Evolutionary conservation across 1,140 invertebrate species (phyloP).

Genomic region (Drosophila bocqueti): DNA sequence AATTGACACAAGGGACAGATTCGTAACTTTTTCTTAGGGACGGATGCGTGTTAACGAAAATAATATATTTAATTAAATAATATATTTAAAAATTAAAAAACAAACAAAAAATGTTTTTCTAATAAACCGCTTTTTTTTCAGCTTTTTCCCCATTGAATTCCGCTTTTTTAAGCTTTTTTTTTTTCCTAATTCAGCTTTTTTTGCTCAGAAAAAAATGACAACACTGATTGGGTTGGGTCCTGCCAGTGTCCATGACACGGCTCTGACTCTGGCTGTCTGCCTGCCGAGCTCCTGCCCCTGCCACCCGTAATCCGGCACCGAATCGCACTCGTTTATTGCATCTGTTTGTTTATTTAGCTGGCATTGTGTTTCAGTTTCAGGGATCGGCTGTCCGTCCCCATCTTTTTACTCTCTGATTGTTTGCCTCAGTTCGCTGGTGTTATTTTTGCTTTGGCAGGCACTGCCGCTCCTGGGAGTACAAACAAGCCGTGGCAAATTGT

Average conservation of each 20-base stretch:
- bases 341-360: slow-evolving; percentile 74
- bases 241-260: slow-evolving; percentile 26
- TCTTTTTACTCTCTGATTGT: slow-evolving; percentile 46
- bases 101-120: too few relatives aligned
- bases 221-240: slow-evolving; percentile 33
- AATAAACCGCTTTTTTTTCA: too few relatives aligned
- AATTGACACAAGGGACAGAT: too few relatives aligned
- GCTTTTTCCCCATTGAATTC: too few relatives aligned
- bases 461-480: slow-evolving; percentile 33
- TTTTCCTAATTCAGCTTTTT: too few relatives aligned
- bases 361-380: slow-evolving; percentile 75
- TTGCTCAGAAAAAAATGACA: too few relatives aligned
- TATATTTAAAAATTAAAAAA: too few relatives aligned
- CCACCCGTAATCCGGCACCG: slow-evolving; percentile 34
- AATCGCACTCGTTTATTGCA: slow-evolving; percentile 51
- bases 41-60: too few relatives aligned
- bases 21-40: too few relatives aligned
- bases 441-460: slow-evolving; percentile 41
- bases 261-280: slow-evolving; percentile 19
- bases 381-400: slow-evolving; percentile 41
- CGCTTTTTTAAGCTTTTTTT: too few relatives aligned
- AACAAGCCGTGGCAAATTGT: slow-evolving; percentile 73
- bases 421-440: slow-evolving; percentile 50
- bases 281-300: slow-evolving; percentile 11
- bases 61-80: too few relatives aligned